A percentile compares a stretch with the other conserved stretches of the same genome.
These are phyloP conservation scores for Chloropsis hardwickii DNA, from an alignment of 2,113 vertebrate species.

Conservation along the genomic window DNA sequence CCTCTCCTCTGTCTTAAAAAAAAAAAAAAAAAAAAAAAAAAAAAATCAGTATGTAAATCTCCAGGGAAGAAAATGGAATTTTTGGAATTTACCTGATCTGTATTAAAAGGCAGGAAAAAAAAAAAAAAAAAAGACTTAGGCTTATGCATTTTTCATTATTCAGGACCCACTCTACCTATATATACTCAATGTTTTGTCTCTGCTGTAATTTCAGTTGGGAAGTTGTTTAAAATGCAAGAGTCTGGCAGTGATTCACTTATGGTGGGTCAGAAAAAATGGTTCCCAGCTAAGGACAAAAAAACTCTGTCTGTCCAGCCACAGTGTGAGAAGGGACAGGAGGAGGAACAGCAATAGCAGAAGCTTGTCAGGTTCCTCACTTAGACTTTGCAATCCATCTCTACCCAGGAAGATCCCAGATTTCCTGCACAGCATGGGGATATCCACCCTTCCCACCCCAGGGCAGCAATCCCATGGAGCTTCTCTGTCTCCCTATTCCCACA, in stretches of 20 bases:
- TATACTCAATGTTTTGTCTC: neutral
- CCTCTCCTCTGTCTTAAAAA: neutral
- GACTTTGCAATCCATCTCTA: neutral
- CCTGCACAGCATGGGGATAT: rapidly evolving
- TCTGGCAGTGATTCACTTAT: rapidly evolving
- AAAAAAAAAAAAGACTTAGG: neutral
- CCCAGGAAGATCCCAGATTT: neutral
- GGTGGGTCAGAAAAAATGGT: neutral
- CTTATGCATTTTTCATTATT: constrained; percentile 27
- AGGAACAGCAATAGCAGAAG: neutral
- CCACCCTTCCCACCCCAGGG: neutral
- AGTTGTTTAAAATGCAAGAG: neutral
- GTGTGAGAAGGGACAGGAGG: neutral
- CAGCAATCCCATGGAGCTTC: rapidly evolving
- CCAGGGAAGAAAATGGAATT: neutral
- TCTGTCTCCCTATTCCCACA: neutral
- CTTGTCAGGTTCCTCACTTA: neutral
- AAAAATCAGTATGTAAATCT: neutral
- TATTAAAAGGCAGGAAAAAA: neutral
- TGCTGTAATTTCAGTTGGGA: neutral
- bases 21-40: neutral
- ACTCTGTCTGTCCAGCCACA: neutral
- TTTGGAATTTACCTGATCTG: constrained; percentile 3
- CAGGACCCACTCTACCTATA: neutral
- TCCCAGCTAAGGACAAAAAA: neutral